These are phyloP conservation scores for Morus bassanus DNA, from an alignment of 2,797 vertebrate species.

Conservation along the genomic window DNA sequence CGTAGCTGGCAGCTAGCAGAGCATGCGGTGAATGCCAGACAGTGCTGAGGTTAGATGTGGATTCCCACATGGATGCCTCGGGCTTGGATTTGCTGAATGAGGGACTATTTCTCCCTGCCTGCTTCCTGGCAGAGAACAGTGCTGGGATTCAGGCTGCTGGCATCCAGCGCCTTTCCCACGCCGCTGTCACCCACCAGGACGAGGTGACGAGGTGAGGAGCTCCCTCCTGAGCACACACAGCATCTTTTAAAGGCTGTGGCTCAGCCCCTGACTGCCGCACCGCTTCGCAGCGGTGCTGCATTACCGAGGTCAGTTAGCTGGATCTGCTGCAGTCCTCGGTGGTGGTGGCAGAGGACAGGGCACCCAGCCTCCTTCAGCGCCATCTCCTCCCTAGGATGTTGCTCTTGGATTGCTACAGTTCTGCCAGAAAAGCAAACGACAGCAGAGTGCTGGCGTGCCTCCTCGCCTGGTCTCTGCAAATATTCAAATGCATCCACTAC, in stretches of 20 bases:
- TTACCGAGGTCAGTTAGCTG: not conserved
- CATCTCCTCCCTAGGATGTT: not conserved
- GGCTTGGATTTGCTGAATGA: not conserved
- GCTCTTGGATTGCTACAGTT: not conserved
- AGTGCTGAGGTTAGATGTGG: not conserved
- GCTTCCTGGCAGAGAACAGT: accelerated
- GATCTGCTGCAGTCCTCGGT: not conserved
- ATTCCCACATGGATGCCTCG: accelerated
- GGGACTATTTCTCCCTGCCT: not conserved
- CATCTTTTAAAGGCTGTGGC: not conserved
- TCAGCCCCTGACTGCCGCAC: not conserved
- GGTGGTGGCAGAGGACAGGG: not conserved
- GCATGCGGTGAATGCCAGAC: accelerated
- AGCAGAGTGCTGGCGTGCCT: not conserved
- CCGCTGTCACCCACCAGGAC: not conserved
- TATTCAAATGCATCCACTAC: accelerated
- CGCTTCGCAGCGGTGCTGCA: not conserved
- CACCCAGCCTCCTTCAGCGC: not conserved
- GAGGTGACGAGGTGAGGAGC: not conserved
- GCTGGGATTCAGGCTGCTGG: not conserved
- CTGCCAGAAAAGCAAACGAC: not conserved
- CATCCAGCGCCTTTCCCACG: not conserved
- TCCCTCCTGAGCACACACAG: not conserved
- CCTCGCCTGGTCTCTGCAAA: not conserved
- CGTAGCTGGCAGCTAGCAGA: not conserved